Evolutionary conservation across 2,888 invertebrate species (phyloP).

Genomic region (Chrysomela aeneicollis): DNA sequence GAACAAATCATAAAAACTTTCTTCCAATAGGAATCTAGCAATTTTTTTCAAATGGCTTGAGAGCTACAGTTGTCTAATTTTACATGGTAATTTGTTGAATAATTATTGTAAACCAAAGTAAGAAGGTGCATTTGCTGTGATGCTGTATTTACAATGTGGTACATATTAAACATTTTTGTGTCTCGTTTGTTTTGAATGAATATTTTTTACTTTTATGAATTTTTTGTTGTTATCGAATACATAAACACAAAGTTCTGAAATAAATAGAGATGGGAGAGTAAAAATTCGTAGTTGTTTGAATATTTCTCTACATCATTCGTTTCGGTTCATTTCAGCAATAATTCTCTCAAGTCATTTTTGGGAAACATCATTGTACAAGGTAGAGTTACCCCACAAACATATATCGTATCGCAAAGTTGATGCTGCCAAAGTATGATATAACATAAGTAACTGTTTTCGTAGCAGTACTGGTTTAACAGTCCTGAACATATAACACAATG

Average conservation of each 20-base stretch:
- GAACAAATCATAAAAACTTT: conserved; percentile 11
- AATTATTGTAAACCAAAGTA: neutral
- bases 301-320: neutral
- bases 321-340: neutral
- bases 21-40: neutral
- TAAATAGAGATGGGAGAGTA: neutral
- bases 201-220: neutral
- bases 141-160: neutral
- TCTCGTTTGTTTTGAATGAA: conserved; percentile 4
- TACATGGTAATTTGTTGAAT: neutral
- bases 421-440: neutral
- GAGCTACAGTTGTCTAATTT: neutral
- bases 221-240: neutral
- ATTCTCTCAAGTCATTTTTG: neutral
- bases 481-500: neutral
- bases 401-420: neutral
- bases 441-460: neutral
- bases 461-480: conserved; percentile 1
- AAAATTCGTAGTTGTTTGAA: neutral
- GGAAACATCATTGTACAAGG: neutral
- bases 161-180: neutral
- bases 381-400: neutral
- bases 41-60: neutral
- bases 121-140: neutral
- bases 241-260: neutral